Evolutionary conservation across 2,113 vertebrate species (phyloP).

Genomic region (Burhinus bistriatus): DNA sequence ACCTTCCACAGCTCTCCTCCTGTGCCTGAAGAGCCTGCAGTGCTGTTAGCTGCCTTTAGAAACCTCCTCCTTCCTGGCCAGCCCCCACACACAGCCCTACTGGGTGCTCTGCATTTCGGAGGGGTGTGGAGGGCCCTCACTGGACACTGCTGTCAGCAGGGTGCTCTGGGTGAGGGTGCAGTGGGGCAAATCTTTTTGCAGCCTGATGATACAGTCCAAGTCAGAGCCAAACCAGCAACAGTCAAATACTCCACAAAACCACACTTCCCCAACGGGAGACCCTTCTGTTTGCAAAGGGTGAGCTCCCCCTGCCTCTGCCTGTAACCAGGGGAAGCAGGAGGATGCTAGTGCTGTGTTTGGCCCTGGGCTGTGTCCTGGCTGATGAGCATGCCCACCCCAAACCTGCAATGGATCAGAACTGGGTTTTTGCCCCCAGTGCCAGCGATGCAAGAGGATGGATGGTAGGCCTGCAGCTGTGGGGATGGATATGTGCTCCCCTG

Average conservation of each 20-base stretch:
- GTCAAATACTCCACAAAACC: not conserved
- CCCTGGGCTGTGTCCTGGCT: not conserved
- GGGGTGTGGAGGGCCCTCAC: accelerated
- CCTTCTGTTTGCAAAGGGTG: not conserved
- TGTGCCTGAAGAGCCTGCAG: not conserved
- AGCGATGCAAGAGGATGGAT: not conserved
- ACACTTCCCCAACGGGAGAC: not conserved
- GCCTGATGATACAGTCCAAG: not conserved
- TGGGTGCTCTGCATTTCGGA: not conserved
- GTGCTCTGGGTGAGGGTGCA: not conserved
- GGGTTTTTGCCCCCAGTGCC: not conserved
- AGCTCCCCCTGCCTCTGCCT: not conserved
- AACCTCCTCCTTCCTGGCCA: not conserved
- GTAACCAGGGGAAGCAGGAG: not conserved
- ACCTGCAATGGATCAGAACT: not conserved
- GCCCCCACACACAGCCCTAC: not conserved
- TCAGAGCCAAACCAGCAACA: not conserved
- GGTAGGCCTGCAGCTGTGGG: not conserved
- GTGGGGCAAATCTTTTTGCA: not conserved
- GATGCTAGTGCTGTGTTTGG: not conserved
- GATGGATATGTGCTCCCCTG: not conserved
- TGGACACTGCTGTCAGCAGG: not conserved
- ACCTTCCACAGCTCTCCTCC: not conserved
- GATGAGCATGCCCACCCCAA: not conserved
- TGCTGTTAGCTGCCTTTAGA: not conserved